Percentiles rank a stretch among this genome's conserved stretches.
These are phyloP conservation scores for Corythaeola cristata DNA, from an alignment of 2,113 vertebrate genomes.

Conservation along the genomic window DNA sequence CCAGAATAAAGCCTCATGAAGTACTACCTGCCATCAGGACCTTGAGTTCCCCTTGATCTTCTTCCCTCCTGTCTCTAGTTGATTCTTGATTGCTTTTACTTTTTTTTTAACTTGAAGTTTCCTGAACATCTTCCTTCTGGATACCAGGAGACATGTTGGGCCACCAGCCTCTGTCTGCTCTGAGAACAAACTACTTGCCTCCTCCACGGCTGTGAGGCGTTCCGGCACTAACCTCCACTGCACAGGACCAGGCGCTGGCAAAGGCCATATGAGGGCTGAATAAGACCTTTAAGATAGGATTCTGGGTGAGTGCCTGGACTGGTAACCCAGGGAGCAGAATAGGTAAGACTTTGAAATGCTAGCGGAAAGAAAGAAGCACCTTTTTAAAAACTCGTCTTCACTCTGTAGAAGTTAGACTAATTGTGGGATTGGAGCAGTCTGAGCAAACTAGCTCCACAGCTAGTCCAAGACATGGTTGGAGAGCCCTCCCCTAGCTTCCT, in stretches of 20 bases:
- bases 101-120: not conserved
- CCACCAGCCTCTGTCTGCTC: not conserved
- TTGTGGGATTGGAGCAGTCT: not conserved
- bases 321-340: not conserved
- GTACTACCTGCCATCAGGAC: not conserved
- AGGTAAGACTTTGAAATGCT: not conserved
- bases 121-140: not conserved
- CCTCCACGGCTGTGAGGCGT: not conserved
- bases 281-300: not conserved
- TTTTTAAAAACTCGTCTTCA: not conserved
- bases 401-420: not conserved
- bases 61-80: not conserved
- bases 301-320: not conserved
- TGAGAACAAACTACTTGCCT: not conserved
- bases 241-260: not conserved
- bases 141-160: not conserved
- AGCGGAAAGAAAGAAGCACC: not conserved
- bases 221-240: not conserved
- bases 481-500: not conserved
- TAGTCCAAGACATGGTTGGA: not conserved
- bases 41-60: not conserved
- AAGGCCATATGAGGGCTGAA: fast-evolving
- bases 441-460: not conserved
- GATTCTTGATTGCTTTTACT: not conserved
- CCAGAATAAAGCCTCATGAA: not conserved